Base-by-base conservation (phyloP, 92 coral and sea anemone genomes). In the Zoanthus gigantus region DNA sequence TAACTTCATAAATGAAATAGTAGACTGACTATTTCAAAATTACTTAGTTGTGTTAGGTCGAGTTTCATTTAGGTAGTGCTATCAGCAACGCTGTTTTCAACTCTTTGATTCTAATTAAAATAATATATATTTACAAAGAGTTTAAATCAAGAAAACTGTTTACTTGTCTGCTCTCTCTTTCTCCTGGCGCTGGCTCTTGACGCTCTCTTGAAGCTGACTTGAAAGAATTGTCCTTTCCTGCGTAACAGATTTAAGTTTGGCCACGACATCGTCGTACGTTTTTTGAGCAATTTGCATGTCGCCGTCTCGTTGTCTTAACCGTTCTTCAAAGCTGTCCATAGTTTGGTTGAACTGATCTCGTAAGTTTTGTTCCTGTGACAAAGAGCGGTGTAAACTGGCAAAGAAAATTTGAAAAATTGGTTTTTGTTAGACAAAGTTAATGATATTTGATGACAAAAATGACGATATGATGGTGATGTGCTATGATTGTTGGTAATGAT, bases 111-210 rank as follows among this genome's bases (percentile, higher is more conserved):
- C 48, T 14, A 17, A 4, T 10, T 9, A 58, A 48, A 32, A 42
- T 53, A 11, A 13, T 15, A 10, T 13, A n/a, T 2, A 0, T 5
- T 50, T 5, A 66, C 42, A 18, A 65, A 72, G 28, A 37, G 42
- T 37, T 37, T 0, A 37, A 37, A 37, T 37, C 42, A 37, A 37
- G 42, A 37, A 37, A 37, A 37, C 42, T 31, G 6, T 98, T 83
- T 85, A 97, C 99, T 97, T 97, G 88, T 97, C 99, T 6, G 99
- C 98, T 88, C 94, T 89, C 47, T 94, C 98, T 72, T 94, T 97
- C 83, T 97, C 99, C 23, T 89, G 95, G 31, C 92, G 95, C 76
- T 94, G 92, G 9, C 90, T 90, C 81, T 92, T 95, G 34, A 89
- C 79, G n/a, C 94, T 88, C 54, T 97, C 95, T 47, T 93, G 92